phyloP scores from a whole-genome alignment of 2,888 invertebrate genomes.

The Crioceris asparagi region DNA sequence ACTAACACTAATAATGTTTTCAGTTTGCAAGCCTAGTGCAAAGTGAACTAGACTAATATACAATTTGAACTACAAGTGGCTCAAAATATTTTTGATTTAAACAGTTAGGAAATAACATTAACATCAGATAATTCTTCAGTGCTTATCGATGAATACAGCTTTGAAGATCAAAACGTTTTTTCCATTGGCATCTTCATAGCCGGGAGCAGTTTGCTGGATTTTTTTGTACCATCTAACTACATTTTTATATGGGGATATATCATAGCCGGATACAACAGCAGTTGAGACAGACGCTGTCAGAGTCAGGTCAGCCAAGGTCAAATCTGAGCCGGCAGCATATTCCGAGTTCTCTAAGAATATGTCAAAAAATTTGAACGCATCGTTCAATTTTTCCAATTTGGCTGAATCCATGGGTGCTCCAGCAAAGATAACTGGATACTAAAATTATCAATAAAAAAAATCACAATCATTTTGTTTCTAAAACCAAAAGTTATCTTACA shows the following conservation, averaged over 20 bases:
- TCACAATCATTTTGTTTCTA: no score
- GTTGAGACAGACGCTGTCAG: conserved; percentile 59
- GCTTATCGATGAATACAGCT: no score
- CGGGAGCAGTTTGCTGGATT: conserved; percentile 47
- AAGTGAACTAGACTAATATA: no score
- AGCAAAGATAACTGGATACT: conserved; percentile 39
- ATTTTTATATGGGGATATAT: conserved; percentile 59
- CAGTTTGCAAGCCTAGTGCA: no score
- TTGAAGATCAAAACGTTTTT: conserved; percentile 31
- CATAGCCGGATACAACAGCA: conserved; percentile 50
- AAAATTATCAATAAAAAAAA: no score
- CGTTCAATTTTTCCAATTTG: conserved; percentile 56
- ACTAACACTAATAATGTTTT: no score
- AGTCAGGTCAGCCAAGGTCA: conserved; percentile 70
- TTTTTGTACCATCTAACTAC: conserved; percentile 52
- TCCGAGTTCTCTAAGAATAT: conserved; percentile 59
- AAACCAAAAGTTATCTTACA: no score
- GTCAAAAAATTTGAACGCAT: conserved; percentile 57
- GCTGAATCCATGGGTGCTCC: conserved; percentile 45
- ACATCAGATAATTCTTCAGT: no score
- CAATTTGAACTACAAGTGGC: no score
- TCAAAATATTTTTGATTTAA: no score
- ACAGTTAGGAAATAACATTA: no score
- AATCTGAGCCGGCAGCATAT: conserved; percentile 58
- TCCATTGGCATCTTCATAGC: conserved; percentile 41